Evolutionary conservation across 2,888 invertebrate genomes (phyloP), one percentile per base, ranked within the genome.

Genomic region (Temnothorax rugatulus): DNA sequence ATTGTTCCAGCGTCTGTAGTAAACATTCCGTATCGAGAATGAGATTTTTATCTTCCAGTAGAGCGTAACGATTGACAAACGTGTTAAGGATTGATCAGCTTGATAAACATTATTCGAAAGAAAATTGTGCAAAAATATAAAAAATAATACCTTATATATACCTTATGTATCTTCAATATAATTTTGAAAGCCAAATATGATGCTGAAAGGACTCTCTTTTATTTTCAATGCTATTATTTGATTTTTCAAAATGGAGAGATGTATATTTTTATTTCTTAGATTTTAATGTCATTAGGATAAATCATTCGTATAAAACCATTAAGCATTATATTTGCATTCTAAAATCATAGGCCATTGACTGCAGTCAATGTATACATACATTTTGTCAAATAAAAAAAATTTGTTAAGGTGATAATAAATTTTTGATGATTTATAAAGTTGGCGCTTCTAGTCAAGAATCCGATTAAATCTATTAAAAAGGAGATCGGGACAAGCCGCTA

Each of bases 21-120:
- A 87, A 61, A 0, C 11, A 25, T 21, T 81, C 64, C 2, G 34
- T 8, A 7, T 87, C 76, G 15, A 84, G 81, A 4, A 9, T 61
- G 9, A 81, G 18, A 11, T 8, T 47, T 2, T 82, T 13, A n/a
- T 66, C 82, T 76, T 88, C 85, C 47, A 92, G 64, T 38, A 84
- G 73, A n/a, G 74, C 85, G 89, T 91, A 50, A 73, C n/a, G 18
- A 50, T 77, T 13, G 41, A 34, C 47, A 21, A 81, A 71, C 0
- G 15, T 64, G 63, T 88, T 83, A 89, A 90, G 89, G 61, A 90
- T 81, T 47, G 84, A 84, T 66, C 18, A 47, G 9, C 3, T 52
- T 29, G 63, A 25, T 68, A 44, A 8, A 54, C 13, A 41, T 50
- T 15, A 63, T 38, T 18, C 8, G 21, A 59, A 59, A 54, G 0